Evolutionary conservation across 2,888 invertebrate species (phyloP).

Genomic region (Itoplectis maculator): DNA sequence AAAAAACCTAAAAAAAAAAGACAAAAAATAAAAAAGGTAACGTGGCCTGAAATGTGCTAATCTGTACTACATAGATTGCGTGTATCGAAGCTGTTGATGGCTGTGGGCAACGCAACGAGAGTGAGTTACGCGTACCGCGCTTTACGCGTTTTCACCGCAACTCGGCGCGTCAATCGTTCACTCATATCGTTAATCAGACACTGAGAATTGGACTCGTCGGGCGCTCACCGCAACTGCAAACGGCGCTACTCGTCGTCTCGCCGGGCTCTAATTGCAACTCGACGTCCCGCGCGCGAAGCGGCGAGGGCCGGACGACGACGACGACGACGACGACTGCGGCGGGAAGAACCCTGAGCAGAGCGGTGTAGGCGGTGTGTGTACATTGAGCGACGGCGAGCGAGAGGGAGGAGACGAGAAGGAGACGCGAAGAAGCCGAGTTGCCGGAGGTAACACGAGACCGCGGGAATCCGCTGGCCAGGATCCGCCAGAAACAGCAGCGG

Average conservation of each 20-base stretch:
- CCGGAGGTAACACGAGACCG: conserved; percentile 68
- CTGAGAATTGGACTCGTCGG: conserved; percentile 1
- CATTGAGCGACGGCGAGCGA: conserved; percentile 32
- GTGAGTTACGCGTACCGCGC: background rate
- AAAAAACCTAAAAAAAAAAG: conserved; percentile 18
- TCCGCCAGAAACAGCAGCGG: conserved; percentile 59
- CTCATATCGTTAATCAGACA: conserved; percentile 47
- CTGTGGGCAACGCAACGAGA: too few species aligned
- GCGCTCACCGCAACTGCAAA: background rate
- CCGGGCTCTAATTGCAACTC: background rate
- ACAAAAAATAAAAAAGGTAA: conserved; percentile 25
- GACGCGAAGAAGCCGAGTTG: conserved; percentile 12
- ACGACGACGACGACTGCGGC: conserved; percentile 45
- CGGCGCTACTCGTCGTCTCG: conserved; percentile 33
- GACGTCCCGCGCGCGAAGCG: too few species aligned
- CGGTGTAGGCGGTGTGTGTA: background rate
- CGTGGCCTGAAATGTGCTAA: background rate
- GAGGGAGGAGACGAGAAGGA: conserved; percentile 63
- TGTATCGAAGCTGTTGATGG: too few species aligned
- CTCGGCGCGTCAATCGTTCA: conserved; percentile 13
- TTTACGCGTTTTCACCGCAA: background rate
- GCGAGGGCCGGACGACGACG: too few species aligned
- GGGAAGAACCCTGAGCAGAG: conserved; percentile 41
- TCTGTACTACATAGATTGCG: background rate
- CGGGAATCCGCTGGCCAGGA: conserved; percentile 68